These are phyloP conservation scores for Miniopterus natalensis DNA, from an alignment of 2,113 vertebrate genomes.

Conservation along the genomic window DNA sequence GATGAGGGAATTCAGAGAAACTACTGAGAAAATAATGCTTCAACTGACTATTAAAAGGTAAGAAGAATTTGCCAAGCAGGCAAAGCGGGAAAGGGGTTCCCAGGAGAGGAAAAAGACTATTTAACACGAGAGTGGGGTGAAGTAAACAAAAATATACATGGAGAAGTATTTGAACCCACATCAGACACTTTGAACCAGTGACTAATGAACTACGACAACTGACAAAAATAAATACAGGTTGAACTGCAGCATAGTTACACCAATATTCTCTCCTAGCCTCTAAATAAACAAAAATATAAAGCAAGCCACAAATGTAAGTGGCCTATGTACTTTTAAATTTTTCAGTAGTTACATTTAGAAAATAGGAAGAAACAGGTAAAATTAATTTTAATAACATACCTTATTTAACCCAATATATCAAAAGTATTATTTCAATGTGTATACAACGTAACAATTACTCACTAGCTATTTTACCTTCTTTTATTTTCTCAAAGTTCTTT, in stretches of 20 bases:
- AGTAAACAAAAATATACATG: constrained; percentile 3
- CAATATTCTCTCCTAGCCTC: neutral
- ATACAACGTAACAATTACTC: neutral
- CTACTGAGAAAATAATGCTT: neutral
- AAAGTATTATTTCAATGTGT: constrained; percentile 20
- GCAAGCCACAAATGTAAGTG: neutral
- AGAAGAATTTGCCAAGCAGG: constrained; percentile 40
- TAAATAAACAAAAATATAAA: constrained; percentile 3
- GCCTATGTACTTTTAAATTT: neutral
- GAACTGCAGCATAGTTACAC: neutral
- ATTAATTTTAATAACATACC: neutral
- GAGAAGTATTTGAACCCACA: neutral
- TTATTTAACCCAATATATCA: neutral
- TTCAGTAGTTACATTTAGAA: neutral
- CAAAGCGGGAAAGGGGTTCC: neutral
- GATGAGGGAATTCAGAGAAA: neutral
- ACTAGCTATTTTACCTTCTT: neutral
- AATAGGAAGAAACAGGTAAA: neutral
- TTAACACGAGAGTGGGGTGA: neutral
- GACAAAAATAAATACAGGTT: neutral
- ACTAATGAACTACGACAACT: neutral
- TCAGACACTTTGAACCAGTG: neutral
- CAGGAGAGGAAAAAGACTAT: neutral
- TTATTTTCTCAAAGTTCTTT: neutral
- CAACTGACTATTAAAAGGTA: neutral